These are phyloP conservation scores for Periparus ater DNA, from an alignment of 2,797 vertebrate genomes.

Conservation along the genomic window DNA sequence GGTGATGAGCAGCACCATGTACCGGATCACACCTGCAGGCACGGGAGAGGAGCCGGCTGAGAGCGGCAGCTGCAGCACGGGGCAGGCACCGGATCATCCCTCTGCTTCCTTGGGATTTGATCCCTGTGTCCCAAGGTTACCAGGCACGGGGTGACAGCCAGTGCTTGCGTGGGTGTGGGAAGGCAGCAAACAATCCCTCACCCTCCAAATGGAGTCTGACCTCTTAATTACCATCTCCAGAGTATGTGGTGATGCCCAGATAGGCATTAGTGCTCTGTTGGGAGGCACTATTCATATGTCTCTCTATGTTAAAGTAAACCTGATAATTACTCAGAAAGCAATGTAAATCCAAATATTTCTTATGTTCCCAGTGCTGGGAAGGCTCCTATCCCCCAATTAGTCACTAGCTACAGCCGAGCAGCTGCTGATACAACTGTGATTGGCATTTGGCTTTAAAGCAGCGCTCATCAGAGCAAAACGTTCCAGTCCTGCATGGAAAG, in stretches of 20 bases:
- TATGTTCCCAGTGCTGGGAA: background rate
- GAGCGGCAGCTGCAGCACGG: background rate
- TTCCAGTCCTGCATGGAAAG: conserved; percentile 22
- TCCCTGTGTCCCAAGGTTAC: background rate
- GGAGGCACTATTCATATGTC: background rate
- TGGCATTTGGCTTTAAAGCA: conserved; percentile 48
- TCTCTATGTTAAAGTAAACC: background rate
- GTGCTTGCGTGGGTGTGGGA: background rate
- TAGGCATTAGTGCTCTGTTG: background rate
- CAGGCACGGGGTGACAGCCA: background rate
- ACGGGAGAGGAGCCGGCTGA: background rate
- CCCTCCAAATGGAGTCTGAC: background rate
- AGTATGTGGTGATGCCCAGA: background rate
- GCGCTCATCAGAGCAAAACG: conserved; percentile 24
- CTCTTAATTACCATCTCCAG: conserved; percentile 18
- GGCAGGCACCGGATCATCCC: accelerated
- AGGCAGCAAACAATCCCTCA: background rate
- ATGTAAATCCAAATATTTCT: conserved; percentile 28
- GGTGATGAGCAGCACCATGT: background rate
- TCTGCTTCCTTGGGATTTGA: background rate
- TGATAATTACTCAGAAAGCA: conserved; percentile 33
- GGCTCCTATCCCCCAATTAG: conserved; percentile 18
- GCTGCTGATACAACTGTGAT: conserved; percentile 28
- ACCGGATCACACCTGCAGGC: conserved; percentile 44
- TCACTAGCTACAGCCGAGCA: conserved; percentile 3